phyloP scores from a whole-genome alignment of 2,113 vertebrate species.

The Sebastes fasciatus region DNA sequence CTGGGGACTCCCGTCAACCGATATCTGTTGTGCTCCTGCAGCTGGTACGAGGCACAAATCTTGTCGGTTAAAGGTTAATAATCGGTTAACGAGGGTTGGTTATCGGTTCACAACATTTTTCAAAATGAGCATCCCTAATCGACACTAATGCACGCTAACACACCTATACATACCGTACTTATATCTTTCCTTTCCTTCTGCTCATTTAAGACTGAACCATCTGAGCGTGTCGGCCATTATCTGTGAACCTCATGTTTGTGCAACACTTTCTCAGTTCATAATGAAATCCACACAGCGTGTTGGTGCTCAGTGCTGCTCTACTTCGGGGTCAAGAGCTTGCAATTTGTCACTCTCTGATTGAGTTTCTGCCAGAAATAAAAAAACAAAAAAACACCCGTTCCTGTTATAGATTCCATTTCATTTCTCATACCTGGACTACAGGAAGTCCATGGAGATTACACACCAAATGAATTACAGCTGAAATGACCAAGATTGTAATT shows the following conservation, averaged over 20 bases:
- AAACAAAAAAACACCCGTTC: neutral
- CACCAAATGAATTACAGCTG: neutral
- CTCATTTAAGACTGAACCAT: too few species aligned
- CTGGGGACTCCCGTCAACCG: too few species aligned
- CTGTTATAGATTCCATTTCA: neutral
- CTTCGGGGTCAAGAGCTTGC: neutral
- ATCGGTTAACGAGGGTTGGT: too few species aligned
- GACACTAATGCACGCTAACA: too few species aligned
- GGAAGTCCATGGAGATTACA: neutral
- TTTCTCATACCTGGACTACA: neutral
- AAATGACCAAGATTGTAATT: neutral
- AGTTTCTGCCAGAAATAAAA: conserved; percentile 19
- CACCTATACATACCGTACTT: too few species aligned
- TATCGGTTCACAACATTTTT: too few species aligned
- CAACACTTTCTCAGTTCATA: conserved; percentile 8
- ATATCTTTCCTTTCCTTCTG: too few species aligned
- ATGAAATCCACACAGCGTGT: conserved; percentile 11
- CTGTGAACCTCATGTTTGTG: neutral
- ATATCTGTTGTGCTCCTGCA: too few species aligned
- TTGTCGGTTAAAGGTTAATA: too few species aligned
- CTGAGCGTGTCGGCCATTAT: neutral
- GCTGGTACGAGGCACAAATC: too few species aligned
- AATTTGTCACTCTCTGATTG: conserved; percentile 33
- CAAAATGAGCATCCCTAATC: too few species aligned
- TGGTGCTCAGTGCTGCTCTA: neutral